Percentiles rank a stretch among this genome's conserved stretches.
Conservation (phyloP, 2,888 invertebrate species). For the Rotaria sp. region DNA sequence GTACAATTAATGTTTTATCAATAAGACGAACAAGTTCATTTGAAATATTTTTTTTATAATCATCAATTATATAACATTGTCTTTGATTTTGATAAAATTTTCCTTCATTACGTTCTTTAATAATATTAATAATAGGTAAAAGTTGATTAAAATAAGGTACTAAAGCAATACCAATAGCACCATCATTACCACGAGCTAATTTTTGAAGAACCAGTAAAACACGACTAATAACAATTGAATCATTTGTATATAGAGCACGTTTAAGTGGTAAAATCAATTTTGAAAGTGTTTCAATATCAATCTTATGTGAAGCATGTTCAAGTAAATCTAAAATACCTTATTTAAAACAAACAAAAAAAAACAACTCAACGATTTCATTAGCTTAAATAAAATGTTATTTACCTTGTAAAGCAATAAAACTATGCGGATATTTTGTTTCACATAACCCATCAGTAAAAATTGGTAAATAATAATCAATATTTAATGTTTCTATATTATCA, state of each 20-base stretch:
- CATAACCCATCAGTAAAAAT: slow-evolving; percentile 23
- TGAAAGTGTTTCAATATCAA: neutral
- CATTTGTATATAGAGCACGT: neutral
- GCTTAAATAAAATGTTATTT: too few relatives aligned
- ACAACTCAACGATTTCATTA: too few relatives aligned
- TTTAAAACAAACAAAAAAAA: neutral
- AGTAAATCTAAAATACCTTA: neutral
- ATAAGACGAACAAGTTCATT: neutral
- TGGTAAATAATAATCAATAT: slow-evolving; percentile 21
- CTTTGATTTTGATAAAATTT: neutral
- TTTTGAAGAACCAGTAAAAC: neutral
- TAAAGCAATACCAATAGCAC: neutral
- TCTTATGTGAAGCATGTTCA: slow-evolving; percentile 16
- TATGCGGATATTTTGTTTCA: slow-evolving; percentile 14
- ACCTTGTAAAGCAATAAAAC: slow-evolving; percentile 22
- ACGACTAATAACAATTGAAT: neutral
- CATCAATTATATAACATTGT: neutral
- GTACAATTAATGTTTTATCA: neutral
- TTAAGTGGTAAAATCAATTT: slow-evolving; percentile 15
- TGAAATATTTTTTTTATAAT: neutral
- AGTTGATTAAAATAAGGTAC: slow-evolving; percentile 23
- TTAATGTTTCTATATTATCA: neutral
- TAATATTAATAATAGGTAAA: neutral
- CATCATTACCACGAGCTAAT: neutral
- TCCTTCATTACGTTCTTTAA: neutral